A percentile compares a stretch with the other conserved stretches of the same genome.
Conservation (phyloP, 2,888 invertebrate genomes). For the Lypha dubia region DNA sequence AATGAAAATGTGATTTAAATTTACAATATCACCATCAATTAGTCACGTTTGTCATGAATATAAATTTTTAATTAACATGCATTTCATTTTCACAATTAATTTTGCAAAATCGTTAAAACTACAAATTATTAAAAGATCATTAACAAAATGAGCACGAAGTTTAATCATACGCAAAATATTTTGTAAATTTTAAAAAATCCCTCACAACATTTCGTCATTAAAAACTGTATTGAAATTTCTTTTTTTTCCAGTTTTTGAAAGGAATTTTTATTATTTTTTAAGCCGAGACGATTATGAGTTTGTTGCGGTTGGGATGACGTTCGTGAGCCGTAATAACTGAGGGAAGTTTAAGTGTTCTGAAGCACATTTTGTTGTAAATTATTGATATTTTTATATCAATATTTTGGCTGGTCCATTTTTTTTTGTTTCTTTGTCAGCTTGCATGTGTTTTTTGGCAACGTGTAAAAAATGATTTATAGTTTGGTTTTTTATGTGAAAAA, state of each 20-base stretch:
- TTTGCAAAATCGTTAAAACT: slow-evolving; percentile 8
- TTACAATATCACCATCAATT: slow-evolving; percentile 18
- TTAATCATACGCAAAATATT: slow-evolving; percentile 7
- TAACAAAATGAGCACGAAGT: background rate
- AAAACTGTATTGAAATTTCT: background rate
- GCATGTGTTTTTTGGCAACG: background rate
- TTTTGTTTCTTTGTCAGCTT: background rate
- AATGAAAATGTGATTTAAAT: slow-evolving; percentile 16
- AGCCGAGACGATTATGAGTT: slow-evolving; percentile 44
- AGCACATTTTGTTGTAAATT: slow-evolving; percentile 38
- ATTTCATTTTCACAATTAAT: slow-evolving; percentile 2
- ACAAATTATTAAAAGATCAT: background rate
- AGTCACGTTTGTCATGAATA: slow-evolving; percentile 23
- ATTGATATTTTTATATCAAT: slow-evolving; percentile 11
- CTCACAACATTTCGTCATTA: background rate
- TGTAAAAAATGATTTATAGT: slow-evolving; percentile 51
- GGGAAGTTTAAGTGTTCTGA: no score
- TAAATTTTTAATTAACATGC: background rate
- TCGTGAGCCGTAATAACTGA: background rate
- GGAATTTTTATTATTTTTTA: slow-evolving; percentile 47
- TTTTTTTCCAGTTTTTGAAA: background rate
- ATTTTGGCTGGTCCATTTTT: slow-evolving; percentile 1
- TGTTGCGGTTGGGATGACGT: slow-evolving; percentile 30
- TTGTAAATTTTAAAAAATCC: background rate
- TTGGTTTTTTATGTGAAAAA: slow-evolving; percentile 4